These are phyloP conservation scores for Brachionus rotundiformis DNA, from an alignment of 1,140 invertebrate genomes.

Conservation along the genomic window DNA sequence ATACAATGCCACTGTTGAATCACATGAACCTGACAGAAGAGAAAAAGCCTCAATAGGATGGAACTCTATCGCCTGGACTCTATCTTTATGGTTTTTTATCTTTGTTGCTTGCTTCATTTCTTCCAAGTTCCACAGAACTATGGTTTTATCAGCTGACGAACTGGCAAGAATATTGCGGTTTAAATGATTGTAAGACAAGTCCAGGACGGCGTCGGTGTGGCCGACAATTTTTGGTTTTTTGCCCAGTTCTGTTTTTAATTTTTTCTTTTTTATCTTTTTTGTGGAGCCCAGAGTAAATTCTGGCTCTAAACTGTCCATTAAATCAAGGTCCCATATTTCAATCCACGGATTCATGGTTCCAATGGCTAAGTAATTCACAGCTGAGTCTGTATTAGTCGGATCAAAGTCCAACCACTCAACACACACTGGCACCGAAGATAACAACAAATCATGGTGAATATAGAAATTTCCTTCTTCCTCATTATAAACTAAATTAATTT, in stretches of 20 bases:
- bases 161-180: conserved; percentile 38
- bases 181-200: conserved; percentile 19
- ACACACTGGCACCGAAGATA: conserved; percentile 29
- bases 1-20: background rate
- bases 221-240: conserved; percentile 14
- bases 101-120: conserved; percentile 32
- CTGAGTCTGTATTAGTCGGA: background rate
- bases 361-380: conserved; percentile 43
- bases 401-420: conserved; percentile 47
- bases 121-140: conserved; percentile 45
- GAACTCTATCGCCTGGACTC: conserved; percentile 22
- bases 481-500: conserved; percentile 39
- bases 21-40: conserved; percentile 25
- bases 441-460: conserved; percentile 50
- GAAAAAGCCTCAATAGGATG: conserved; percentile 46
- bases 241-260: background rate
- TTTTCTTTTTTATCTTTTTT: conserved; percentile 50
- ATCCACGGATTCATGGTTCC: conserved; percentile 43
- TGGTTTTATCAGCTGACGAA: conserved; percentile 32
- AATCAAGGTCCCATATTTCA: conserved; percentile 50
- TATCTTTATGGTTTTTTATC: conserved; percentile 44
- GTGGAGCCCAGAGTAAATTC: conserved; percentile 5
- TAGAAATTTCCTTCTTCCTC: conserved; percentile 46
- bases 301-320: conserved; percentile 32
- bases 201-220: conserved; percentile 29